Conservation (phyloP, 2,888 invertebrate species). For the Eretmocerus hayati region DNA sequence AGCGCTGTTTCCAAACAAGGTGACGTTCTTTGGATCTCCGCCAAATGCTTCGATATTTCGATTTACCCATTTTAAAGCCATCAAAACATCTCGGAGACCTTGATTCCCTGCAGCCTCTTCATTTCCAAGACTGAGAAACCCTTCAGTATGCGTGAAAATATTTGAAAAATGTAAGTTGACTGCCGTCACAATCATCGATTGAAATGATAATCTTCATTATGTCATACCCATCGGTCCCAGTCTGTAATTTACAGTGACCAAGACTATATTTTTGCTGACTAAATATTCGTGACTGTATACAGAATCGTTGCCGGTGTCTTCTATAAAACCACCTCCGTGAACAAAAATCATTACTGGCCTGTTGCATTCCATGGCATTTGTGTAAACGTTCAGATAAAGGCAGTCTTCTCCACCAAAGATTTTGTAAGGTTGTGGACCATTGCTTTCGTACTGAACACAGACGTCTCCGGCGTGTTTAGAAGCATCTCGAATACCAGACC, state of each 20-base stretch:
- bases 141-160: constrained; percentile 16
- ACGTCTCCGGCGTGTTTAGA: neutral
- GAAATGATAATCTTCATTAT: neutral
- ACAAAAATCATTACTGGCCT: constrained; percentile 30
- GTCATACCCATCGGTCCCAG: constrained; percentile 27
- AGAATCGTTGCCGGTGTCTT: constrained; percentile 17
- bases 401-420: constrained; percentile 26
- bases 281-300: constrained; percentile 28
- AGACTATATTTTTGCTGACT: constrained; percentile 25
- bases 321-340: constrained; percentile 28
- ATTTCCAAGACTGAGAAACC: constrained; percentile 33
- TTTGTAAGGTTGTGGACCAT: constrained; percentile 2
- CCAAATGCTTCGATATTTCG: constrained; percentile 33
- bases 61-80: constrained; percentile 32
- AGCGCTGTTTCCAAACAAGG: constrained; percentile 32
- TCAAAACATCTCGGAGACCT: constrained; percentile 33
- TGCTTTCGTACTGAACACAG: constrained; percentile 1
- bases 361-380: constrained; percentile 20
- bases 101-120: constrained; percentile 33
- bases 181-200: neutral
- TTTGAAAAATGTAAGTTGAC: neutral
- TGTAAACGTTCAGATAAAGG: constrained; percentile 28
- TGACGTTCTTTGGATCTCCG: constrained; percentile 34
- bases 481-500: constrained; percentile 26
- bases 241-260: constrained; percentile 27